These are phyloP conservation scores for Dreissena polymorpha DNA, from an alignment of 1,140 invertebrate species.

Conservation along the genomic window DNA sequence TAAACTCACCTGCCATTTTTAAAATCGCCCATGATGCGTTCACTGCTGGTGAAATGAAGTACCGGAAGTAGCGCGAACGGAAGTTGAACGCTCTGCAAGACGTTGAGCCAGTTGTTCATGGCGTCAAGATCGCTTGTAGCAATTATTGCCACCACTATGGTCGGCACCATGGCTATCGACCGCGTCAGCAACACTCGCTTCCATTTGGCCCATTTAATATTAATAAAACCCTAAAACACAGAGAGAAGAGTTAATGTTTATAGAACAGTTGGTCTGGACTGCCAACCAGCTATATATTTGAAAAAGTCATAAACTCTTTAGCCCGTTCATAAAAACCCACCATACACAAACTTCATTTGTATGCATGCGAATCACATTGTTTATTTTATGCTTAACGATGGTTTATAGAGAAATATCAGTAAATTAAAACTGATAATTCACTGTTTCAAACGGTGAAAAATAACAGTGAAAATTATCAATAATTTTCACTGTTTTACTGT, in stretches of 20 bases:
- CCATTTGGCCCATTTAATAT: conserved; percentile 93
- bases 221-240: conserved; percentile 88
- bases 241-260: background rate
- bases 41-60: conserved; percentile 91
- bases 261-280: too few species aligned
- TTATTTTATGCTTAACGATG: too few species aligned
- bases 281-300: too few species aligned
- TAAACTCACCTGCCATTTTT: conserved; percentile 71
- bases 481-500: too few species aligned
- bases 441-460: too few species aligned
- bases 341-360: too few species aligned
- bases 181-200: conserved; percentile 92
- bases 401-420: too few species aligned
- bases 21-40: conserved; percentile 86
- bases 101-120: conserved; percentile 94
- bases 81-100: conserved; percentile 90
- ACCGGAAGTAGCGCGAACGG: conserved; percentile 88
- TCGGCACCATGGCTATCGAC: conserved; percentile 92
- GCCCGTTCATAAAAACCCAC: too few species aligned
- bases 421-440: too few species aligned
- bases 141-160: conserved; percentile 88
- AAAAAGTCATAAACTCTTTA: too few species aligned
- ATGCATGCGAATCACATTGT: too few species aligned
- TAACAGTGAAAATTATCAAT: too few species aligned
- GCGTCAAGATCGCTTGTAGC: conserved; percentile 87